Evolutionary conservation across 2,113 vertebrate genomes (phyloP).

Genomic region (Pipra filicauda): DNA sequence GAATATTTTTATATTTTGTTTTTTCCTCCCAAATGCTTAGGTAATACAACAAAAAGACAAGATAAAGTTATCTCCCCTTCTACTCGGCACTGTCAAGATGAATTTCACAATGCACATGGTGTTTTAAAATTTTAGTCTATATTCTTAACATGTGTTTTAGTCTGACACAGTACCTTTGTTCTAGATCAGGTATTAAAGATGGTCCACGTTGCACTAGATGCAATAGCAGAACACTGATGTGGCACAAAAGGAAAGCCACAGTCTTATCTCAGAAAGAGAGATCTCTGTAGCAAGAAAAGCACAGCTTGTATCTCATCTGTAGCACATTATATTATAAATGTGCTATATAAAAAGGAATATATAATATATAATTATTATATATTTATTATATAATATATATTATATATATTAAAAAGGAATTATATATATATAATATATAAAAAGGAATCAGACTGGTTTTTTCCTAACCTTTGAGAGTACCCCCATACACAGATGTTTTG

Average conservation of each 20-base stretch:
- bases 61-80: neutral
- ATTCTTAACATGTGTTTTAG: neutral
- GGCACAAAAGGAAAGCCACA: neutral
- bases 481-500: neutral
- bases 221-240: neutral
- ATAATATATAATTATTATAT: too few species aligned
- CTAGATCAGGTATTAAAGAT: neutral
- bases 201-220: neutral
- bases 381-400: too few species aligned
- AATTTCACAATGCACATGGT: accelerated
- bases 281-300: neutral
- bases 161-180: neutral
- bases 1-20: neutral
- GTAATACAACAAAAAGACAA: neutral
- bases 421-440: too few species aligned
- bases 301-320: neutral
- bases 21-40: neutral
- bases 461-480: neutral
- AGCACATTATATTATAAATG: neutral
- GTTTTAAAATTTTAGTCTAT: neutral
- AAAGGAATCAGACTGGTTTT: neutral
- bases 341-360: neutral
- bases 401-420: too few species aligned
- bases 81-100: neutral
- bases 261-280: neutral